A percentile compares a stretch with the other conserved stretches of the same genome.
phyloP scores from a whole-genome alignment of 2,113 vertebrate genomes.

The Osmerus eperlanus region DNA sequence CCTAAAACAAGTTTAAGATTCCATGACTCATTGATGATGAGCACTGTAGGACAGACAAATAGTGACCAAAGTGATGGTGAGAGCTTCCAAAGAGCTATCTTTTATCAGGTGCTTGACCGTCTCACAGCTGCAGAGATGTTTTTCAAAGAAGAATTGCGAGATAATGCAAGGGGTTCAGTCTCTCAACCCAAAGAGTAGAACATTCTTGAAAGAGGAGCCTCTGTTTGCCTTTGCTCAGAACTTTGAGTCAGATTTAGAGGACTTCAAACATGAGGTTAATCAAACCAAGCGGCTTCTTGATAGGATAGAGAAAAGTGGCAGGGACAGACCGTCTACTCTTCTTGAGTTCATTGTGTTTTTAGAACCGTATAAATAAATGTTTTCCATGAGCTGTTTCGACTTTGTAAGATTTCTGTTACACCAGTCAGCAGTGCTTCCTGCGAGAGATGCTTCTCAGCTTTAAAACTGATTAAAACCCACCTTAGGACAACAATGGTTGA shows the following conservation, averaged over 20 bases:
- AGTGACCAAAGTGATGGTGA: constrained; percentile 20
- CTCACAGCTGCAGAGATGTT: too few relatives aligned
- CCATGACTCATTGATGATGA: constrained; percentile 10
- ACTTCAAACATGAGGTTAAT: constrained; percentile 24
- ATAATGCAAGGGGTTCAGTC: constrained; percentile 12
- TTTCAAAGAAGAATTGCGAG: too few relatives aligned
- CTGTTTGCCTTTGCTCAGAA: constrained; percentile 14
- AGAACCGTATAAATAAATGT: constrained; percentile 3
- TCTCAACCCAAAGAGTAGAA: constrained; percentile 18
- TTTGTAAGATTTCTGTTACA: constrained; percentile 16
- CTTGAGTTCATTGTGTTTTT: neutral
- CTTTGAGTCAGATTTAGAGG: constrained; percentile 25
- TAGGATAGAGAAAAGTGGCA: constrained; percentile 12
- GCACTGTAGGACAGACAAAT: constrained; percentile 20
- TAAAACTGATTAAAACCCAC: constrained; percentile 17
- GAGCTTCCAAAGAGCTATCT: constrained; percentile 18
- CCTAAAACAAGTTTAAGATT: too few relatives aligned
- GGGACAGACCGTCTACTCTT: constrained; percentile 11
- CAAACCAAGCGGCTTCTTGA: constrained; percentile 19
- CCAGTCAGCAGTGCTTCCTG: constrained; percentile 16
- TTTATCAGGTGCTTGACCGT: constrained; percentile 1
- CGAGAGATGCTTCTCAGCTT: constrained; percentile 20
- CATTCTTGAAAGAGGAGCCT: constrained; percentile 11
- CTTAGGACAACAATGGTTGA: neutral
- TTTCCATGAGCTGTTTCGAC: constrained; percentile 18